A percentile compares a stretch with the other conserved stretches of the same genome.
phyloP scores from a whole-genome alignment of 2,797 vertebrate species.

The Valencia hispanica region DNA sequence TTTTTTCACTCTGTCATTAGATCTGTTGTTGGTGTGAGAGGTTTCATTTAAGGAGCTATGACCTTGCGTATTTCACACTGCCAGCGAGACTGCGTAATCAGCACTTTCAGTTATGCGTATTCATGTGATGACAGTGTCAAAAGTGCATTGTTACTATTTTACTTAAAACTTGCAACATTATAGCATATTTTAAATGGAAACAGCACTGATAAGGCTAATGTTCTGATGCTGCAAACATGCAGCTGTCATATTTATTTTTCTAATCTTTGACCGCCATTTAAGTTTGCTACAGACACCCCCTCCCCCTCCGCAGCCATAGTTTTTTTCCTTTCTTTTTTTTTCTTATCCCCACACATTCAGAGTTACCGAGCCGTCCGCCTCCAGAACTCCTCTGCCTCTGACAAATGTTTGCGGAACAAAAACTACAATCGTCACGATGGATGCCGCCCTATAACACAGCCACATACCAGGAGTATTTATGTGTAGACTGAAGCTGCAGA shows the following conservation, averaged over 20 bases:
- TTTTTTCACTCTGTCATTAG: not conserved
- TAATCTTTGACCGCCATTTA: conserved; percentile 21
- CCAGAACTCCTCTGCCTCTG: conserved; percentile 38
- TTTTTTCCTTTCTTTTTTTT: conserved; percentile 5
- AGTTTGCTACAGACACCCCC: conserved; percentile 25
- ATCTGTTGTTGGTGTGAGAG: not conserved
- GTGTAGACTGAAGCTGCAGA: conserved; percentile 40
- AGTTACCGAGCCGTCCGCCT: conserved; percentile 39
- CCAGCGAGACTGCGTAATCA: not conserved
- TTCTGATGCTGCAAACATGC: too few species aligned
- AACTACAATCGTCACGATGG: conserved; percentile 47
- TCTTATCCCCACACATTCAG: conserved; percentile 15
- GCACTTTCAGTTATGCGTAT: not conserved
- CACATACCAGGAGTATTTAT: conserved; percentile 46
- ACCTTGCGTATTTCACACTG: conserved; percentile 1
- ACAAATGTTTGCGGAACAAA: conserved; percentile 59
- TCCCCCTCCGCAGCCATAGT: not conserved
- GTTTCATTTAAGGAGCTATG: not conserved
- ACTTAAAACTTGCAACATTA: not conserved
- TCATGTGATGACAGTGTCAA: not conserved
- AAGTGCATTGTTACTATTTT: not conserved
- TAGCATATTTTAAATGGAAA: not conserved
- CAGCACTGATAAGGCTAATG: not conserved
- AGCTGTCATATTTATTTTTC: conserved; percentile 20
- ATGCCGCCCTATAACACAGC: conserved; percentile 29